Percentiles rank a stretch among this genome's conserved stretches.
Conservation (phyloP, 2,888 invertebrate genomes). For the Listrodromus nycthemerus region DNA sequence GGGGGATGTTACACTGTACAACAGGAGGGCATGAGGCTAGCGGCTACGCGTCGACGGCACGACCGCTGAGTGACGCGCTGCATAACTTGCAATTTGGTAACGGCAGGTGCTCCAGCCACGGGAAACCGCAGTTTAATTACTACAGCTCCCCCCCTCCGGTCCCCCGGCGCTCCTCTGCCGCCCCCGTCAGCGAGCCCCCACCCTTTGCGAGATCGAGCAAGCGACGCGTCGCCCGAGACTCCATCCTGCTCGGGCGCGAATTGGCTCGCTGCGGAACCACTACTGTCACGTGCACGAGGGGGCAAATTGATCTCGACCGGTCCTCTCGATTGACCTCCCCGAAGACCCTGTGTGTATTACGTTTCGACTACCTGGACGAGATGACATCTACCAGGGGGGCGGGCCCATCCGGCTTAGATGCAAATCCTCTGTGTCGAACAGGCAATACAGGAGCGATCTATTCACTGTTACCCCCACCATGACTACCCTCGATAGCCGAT, state of each 20-base stretch:
- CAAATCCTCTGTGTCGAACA: slow-evolving; percentile 22
- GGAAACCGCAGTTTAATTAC: slow-evolving; percentile 83
- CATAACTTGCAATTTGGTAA: slow-evolving; percentile 82
- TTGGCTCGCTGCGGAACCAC: slow-evolving; percentile 78
- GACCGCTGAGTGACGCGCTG: slow-evolving; percentile 78
- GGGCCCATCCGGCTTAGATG: slow-evolving; percentile 23
- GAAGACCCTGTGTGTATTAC: slow-evolving; percentile 52
- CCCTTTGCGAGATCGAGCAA: slow-evolving; percentile 29
- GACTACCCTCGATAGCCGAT: background rate
- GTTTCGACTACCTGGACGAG: slow-evolving; percentile 27
- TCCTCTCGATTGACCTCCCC: slow-evolving; percentile 73
- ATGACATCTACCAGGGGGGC: slow-evolving; percentile 41
- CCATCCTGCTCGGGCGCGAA: slow-evolving; percentile 71
- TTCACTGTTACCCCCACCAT: background rate
- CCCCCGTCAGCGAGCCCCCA: too few species aligned
- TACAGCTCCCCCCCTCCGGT: slow-evolving; percentile 69
- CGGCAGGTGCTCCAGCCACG: slow-evolving; percentile 81
- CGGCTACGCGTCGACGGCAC: slow-evolving; percentile 58
- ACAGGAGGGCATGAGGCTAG: slow-evolving; percentile 42
- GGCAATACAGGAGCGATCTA: slow-evolving; percentile 7
- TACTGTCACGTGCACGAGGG: slow-evolving; percentile 80
- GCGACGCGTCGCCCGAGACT: slow-evolving; percentile 30
- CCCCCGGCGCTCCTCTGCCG: background rate
- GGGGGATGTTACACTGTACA: slow-evolving; percentile 23
- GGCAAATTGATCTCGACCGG: slow-evolving; percentile 80